Base-by-base conservation (phyloP, 1,140 invertebrate genomes). In the Bathynomus jamesi region DNA sequence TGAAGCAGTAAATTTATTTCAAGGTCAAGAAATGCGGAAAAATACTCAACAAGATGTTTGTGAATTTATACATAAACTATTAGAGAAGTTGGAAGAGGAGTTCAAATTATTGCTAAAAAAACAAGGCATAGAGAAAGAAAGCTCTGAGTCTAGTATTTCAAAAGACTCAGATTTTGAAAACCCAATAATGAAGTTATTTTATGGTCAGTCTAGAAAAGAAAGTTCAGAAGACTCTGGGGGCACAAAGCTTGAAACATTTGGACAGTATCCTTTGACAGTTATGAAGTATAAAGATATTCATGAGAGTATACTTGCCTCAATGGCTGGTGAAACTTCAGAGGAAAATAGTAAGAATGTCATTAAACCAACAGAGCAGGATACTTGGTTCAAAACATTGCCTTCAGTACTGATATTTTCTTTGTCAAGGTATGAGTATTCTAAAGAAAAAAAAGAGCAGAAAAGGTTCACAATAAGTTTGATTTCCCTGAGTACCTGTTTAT, bases 11-110 rank as follows among this genome's bases (percentile, higher is more conserved):
- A 81, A 84, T 67, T 83, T 85, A 61, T 78, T 85, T 46, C 72
- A 76, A 60, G 74, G 77, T 24, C 72, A 72, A 62, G 77, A 75
- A 68, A 74, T 76, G 74, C 53, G 77, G 24, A 66, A 73, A 31
- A 76, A 76, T 69, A 68, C 72, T 28, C 80, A 81, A 29, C 78
- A 85, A 81, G 84, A 85, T 79, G 83, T 85, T 3, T 85, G 83
- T 78, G 84, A 85, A 76, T 85, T 85, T 74, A 84, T 83, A 69
- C 84, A 85, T 77, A 85, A 85, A 71, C 76, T 85, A 8, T 76
- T 85, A 31, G 84, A 85, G 66, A 83, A 83, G 82, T 75, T 85
- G 60, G 84, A 85, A 78, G 83, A 84, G 76, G 84, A 83, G 62
- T 85, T 84, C 74, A 83, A 82, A 71, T 65, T 74, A 60, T 62